These are phyloP conservation scores for Crax fasciolata DNA, from an alignment of 2,797 vertebrate genomes.

Conservation along the genomic window DNA sequence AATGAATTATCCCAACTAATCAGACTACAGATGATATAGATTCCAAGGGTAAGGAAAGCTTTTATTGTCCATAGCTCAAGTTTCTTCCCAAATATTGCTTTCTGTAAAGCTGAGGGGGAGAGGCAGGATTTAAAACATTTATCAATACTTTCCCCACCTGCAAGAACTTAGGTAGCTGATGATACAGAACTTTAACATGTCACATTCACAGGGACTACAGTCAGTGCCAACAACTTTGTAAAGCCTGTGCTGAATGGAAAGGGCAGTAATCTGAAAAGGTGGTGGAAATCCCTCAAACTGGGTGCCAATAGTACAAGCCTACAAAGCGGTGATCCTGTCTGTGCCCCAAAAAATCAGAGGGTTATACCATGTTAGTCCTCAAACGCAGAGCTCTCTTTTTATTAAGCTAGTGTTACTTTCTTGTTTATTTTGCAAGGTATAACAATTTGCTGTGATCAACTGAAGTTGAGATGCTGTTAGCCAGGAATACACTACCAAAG, in stretches of 20 bases:
- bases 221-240: neutral
- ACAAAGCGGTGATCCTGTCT: neutral
- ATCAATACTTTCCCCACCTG: neutral
- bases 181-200: neutral
- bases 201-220: neutral
- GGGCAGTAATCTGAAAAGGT: neutral
- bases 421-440: neutral
- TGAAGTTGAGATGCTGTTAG: neutral
- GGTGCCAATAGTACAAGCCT: neutral
- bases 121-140: neutral
- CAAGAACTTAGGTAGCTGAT: neutral
- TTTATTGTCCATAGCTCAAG: accelerated
- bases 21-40: neutral
- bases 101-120: neutral
- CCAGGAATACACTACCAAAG: neutral
- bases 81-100: neutral
- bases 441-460: neutral
- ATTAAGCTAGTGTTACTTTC: neutral
- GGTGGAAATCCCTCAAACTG: neutral
- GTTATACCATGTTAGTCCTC: neutral
- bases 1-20: neutral
- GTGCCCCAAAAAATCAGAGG: neutral
- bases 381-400: neutral
- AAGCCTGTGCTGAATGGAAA: neutral
- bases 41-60: neutral